A percentile compares a stretch with the other conserved stretches of the same genome.
Conservation (phyloP, 2,888 invertebrate species). For the Parnassius orleans region DNA sequence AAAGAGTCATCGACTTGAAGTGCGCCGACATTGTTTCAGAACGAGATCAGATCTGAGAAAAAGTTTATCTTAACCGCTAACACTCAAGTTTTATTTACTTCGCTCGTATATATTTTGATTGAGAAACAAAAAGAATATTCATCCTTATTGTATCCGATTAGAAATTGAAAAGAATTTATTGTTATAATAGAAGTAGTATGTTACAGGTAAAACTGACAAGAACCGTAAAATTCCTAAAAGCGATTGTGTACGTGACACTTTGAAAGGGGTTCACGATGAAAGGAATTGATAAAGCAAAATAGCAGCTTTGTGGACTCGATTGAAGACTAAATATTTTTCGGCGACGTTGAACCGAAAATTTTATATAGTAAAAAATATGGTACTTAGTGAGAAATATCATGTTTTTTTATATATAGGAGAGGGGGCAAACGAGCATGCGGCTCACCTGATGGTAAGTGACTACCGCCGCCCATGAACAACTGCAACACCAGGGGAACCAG, state of each 20-base stretch:
- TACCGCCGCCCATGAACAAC: too few relatives aligned
- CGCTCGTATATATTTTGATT: too few relatives aligned
- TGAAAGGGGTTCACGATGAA: constrained; percentile 30
- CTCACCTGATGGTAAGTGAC: too few relatives aligned
- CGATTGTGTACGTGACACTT: constrained; percentile 31
- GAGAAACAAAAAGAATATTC: too few relatives aligned
- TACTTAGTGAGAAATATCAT: too few relatives aligned
- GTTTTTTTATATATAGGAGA: too few relatives aligned
- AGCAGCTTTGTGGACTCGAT: constrained; percentile 29
- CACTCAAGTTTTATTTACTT: constrained; percentile 19
- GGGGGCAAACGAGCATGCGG: too few relatives aligned
- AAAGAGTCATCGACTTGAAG: constrained; percentile 19
- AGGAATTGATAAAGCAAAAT: constrained; percentile 32
- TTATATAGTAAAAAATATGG: too few relatives aligned
- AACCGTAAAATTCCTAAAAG: constrained; percentile 25
- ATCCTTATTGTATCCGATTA: too few relatives aligned
- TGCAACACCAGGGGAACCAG: too few relatives aligned
- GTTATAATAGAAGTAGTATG: constrained; percentile 4
- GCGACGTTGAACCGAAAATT: too few relatives aligned
- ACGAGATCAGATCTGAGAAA: constrained; percentile 20
- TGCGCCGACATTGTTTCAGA: constrained; percentile 22
- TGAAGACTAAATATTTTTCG: constrained; percentile 17
- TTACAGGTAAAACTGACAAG: constrained; percentile 10
- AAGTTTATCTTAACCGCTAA: constrained; percentile 21
- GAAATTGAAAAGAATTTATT: not conserved